phyloP scores from a whole-genome alignment of 2,797 vertebrate species.

The Bufotes viridis region DNA sequence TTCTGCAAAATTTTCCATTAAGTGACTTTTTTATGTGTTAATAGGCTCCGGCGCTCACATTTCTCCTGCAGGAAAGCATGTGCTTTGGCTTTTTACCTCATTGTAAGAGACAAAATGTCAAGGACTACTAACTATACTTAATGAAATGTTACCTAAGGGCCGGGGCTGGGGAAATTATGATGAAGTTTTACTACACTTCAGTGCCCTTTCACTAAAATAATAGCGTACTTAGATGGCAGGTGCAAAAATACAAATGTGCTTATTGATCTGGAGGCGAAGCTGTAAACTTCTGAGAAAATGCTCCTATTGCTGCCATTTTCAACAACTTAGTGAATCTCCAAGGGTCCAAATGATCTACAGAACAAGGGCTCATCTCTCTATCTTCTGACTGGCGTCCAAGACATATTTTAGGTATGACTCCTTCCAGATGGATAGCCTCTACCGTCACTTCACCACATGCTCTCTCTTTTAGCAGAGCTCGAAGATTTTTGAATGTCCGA shows the following conservation, averaged over 20 bases:
- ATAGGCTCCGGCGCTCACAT: constrained; percentile 11
- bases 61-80: neutral
- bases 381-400: neutral
- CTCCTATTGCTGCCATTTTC: neutral
- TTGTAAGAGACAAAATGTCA: constrained; percentile 34
- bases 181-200: constrained; percentile 31
- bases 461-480: no score
- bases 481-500: no score
- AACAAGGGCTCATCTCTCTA: no score
- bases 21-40: constrained; percentile 20
- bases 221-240: neutral
- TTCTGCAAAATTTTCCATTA: constrained; percentile 24
- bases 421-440: neutral
- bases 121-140: constrained; percentile 33
- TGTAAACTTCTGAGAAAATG: neutral
- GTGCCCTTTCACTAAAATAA: neutral
- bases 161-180: constrained; percentile 8
- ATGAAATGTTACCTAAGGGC: constrained; percentile 34
- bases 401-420: neutral
- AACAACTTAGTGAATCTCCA: neutral
- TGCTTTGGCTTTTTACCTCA: neutral
- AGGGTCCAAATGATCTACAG: neutral
- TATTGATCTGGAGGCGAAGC: neutral
- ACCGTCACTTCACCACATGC: no score
- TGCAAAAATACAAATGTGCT: neutral